Conservation (phyloP, 2,888 invertebrate species). For the Zaprionus lineosus region DNA sequence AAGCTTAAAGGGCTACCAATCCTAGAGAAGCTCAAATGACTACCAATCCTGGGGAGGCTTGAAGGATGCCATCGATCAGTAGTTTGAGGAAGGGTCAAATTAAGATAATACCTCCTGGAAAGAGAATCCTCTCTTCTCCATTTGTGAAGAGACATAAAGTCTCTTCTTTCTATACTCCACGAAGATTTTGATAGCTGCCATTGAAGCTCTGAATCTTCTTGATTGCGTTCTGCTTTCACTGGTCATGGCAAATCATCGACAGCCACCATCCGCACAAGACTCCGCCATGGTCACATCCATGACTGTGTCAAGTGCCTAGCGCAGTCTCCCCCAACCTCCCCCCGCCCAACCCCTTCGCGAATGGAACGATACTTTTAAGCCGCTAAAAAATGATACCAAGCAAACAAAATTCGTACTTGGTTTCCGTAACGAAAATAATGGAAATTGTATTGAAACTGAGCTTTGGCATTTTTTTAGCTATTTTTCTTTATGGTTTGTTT, state of each 20-base stretch:
- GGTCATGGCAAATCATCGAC: slow-evolving; percentile 54
- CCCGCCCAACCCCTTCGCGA: slow-evolving; percentile 23
- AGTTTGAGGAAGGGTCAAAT: no score
- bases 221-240: slow-evolving; percentile 72
- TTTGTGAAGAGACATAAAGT: no score
- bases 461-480: slow-evolving; percentile 25
- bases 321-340: slow-evolving; percentile 18
- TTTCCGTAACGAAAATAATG: slow-evolving; percentile 68
- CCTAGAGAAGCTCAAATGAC: no score
- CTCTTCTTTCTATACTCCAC: background rate
- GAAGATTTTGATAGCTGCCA: background rate
- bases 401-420: slow-evolving; percentile 60
- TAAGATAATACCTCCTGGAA: no score
- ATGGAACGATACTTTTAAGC: slow-evolving; percentile 60
- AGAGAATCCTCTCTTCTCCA: no score
- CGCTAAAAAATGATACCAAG: slow-evolving; percentile 66
- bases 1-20: no score
- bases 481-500: slow-evolving; percentile 5
- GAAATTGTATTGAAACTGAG: slow-evolving; percentile 50
- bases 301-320: slow-evolving; percentile 52
- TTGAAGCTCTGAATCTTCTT: slow-evolving; percentile 22
- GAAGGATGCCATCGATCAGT: no score
- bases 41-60: no score
- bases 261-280: slow-evolving; percentile 29
- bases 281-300: slow-evolving; percentile 28